phyloP scores from a whole-genome alignment of 1,140 invertebrate genomes.

The Bicyclus anynana region DNA sequence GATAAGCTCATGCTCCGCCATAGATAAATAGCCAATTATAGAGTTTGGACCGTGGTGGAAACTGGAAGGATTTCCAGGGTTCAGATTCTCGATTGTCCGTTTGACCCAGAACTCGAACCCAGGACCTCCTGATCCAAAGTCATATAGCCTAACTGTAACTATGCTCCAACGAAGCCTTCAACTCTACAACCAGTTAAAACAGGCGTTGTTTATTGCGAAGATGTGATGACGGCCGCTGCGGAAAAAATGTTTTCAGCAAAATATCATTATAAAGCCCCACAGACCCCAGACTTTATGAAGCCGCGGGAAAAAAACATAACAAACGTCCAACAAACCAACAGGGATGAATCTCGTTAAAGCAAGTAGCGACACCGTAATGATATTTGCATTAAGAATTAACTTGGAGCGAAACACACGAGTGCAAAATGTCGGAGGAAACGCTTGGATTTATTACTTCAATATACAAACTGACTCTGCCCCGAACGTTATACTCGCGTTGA shows the following conservation, averaged over 20 bases:
- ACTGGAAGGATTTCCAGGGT: no score
- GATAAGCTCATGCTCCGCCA: no score
- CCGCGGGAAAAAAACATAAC: slow-evolving; percentile 28
- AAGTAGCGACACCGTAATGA: slow-evolving; percentile 53
- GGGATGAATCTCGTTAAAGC: slow-evolving; percentile 55
- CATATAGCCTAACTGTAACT: no score
- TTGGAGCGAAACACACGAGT: slow-evolving; percentile 23
- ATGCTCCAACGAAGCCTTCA: no score
- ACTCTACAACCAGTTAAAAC: no score
- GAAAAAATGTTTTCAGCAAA: slow-evolving; percentile 8
- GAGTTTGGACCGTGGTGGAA: no score
- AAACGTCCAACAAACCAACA: slow-evolving; percentile 41
- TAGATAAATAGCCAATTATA: no score
- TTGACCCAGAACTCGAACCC: no score
- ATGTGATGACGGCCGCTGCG: background rate
- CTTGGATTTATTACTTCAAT: background rate
- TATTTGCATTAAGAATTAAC: slow-evolving; percentile 64
- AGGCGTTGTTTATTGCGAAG: background rate
- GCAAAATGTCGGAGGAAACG: background rate
- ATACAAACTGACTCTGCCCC: no score
- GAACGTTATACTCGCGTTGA: no score
- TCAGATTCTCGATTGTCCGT: no score
- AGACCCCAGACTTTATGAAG: slow-evolving; percentile 16
- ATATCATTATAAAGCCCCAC: slow-evolving; percentile 19
- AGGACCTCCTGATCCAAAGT: no score